Evolutionary conservation across 2,113 vertebrate genomes (phyloP), one percentile per base, ranked within the genome.

Genomic region (Pachycephala philippinensis): DNA sequence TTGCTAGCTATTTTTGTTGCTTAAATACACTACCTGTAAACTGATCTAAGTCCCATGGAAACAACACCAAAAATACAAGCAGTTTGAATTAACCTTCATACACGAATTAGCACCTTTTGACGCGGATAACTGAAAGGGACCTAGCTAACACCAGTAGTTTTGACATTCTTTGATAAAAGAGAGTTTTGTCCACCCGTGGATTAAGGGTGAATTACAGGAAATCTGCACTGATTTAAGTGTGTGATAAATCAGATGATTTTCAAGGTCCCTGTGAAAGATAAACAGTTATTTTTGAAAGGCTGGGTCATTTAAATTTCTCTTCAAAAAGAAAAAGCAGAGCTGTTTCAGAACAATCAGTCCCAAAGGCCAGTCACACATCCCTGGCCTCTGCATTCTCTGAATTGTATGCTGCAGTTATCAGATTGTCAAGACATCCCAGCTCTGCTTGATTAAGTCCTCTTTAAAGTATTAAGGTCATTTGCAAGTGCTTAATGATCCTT

Each of bases 341-440:
- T 81, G 23, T 87, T 84, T 92, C 60, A 69, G 85, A 68, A 75
- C 83, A 82, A 87, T 87, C 37, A 57, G 17, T 49, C 57, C 86
- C 30, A 4, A 84, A 91, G 56, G 52, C 79, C 8, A 14, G 53
- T 93, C 82, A 37, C 44, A 49, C 72, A 78, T 88, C 40, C 28
- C 71, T 33, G 7, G 53, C 47, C 66, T 84, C 63, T 20, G 10
- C 95, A 94, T 97, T 96, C 90, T 88, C 94, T 68, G 88, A 78
- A 92, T 96, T 94, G 84, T 90, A 68, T 87, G 80, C 86, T 88
- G 77, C 68, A 89, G 81, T 96, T 90, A 93, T 72, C 87, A 87
- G 92, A 79, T 93, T 90, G 85, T 95, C 57, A 90, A 64, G 49
- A 78, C 13, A 11, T 86, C 87, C 68, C 65, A 63, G 49, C 76